phyloP scores from a whole-genome alignment of 1,140 invertebrate genomes.

The Prorops nasuta region DNA sequence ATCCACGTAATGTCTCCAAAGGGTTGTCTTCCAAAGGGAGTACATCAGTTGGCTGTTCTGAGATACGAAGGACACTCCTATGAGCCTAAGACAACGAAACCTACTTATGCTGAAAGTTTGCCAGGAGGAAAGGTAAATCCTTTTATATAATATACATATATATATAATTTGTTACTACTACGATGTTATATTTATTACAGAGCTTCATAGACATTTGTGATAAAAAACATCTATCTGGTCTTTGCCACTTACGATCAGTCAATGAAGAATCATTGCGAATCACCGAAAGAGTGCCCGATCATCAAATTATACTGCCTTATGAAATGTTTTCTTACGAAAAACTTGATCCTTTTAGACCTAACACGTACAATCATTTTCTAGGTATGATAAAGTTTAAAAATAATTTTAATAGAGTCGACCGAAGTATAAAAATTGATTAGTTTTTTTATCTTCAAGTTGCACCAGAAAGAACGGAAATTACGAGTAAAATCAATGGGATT shows the following conservation, averaged over 20 bases:
- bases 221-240: no score
- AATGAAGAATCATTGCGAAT: no score
- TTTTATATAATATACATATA: neutral
- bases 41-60: slow-evolving; percentile 55
- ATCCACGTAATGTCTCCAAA: slow-evolving; percentile 51
- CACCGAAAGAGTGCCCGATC: slow-evolving; percentile 68
- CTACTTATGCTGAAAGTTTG: neutral
- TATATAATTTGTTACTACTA: neutral
- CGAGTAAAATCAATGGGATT: slow-evolving; percentile 52
- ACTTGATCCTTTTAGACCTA: slow-evolving; percentile 70
- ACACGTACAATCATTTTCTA: slow-evolving; percentile 73
- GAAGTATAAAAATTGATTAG: neutral
- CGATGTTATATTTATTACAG: no score
- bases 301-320: slow-evolving; percentile 78
- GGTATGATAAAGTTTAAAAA: slow-evolving; percentile 50
- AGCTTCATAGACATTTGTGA: no score
- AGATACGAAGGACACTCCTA: slow-evolving; percentile 45
- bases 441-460: slow-evolving; percentile 14
- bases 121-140: neutral
- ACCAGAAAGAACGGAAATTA: neutral
- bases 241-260: no score
- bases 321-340: slow-evolving; percentile 68
- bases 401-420: neutral
- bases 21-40: slow-evolving; percentile 40
- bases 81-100: neutral